These are phyloP conservation scores for Caenorhabditis inopinata DNA, from an alignment of 1,140 invertebrate genomes.

Conservation along the genomic window DNA sequence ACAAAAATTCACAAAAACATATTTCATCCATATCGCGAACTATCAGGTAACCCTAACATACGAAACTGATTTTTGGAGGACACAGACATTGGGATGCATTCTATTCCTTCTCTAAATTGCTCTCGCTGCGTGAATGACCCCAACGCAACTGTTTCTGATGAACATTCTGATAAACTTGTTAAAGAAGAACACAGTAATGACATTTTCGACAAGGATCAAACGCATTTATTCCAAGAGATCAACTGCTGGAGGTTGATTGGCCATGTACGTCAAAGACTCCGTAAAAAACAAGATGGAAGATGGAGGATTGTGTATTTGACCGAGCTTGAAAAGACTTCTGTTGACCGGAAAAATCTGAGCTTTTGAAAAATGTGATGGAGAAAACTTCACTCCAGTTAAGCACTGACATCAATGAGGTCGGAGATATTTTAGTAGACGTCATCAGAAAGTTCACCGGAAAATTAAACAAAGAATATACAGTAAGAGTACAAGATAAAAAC, in stretches of 20 bases:
- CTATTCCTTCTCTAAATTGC: too few relatives aligned
- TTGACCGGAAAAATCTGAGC: neutral
- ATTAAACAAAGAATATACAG: neutral
- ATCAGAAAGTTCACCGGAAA: neutral
- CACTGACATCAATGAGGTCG: neutral
- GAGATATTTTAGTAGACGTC: neutral
- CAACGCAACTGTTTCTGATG: neutral
- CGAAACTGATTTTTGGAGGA: neutral
- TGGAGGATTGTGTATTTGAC: slow-evolving; percentile 7
- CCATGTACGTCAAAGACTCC: neutral
- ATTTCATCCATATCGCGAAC: too few relatives aligned
- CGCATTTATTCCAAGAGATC: neutral
- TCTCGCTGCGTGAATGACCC: neutral
- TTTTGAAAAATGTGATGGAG: neutral
- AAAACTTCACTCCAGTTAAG: neutral
- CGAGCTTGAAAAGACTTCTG: neutral
- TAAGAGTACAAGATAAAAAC: neutral
- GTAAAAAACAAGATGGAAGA: neutral
- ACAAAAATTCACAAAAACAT: too few relatives aligned
- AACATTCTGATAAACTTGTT: too few relatives aligned
- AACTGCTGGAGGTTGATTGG: neutral
- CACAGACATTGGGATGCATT: neutral
- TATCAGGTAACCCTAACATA: neutral
- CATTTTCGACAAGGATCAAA: neutral
- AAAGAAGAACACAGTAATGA: neutral